Conservation (phyloP, 1,140 invertebrate species). For the Steinernema feltiae region DNA sequence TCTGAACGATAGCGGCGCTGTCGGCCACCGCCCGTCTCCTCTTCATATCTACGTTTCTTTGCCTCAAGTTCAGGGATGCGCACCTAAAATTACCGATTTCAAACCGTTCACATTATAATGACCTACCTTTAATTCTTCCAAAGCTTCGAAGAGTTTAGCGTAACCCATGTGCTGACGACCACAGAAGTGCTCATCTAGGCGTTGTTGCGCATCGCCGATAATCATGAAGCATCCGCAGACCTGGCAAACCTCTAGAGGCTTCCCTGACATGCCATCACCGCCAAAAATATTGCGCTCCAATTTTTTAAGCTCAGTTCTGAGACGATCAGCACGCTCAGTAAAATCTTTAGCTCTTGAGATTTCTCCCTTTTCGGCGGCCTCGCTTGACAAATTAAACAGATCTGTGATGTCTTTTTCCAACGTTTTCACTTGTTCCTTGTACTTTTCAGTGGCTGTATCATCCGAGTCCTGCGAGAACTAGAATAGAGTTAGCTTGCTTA, state of each 20-base stretch:
- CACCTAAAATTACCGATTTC: too few species aligned
- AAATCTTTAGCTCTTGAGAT: neutral
- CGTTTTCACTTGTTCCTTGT: neutral
- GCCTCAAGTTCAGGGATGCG: too few species aligned
- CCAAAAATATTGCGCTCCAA: neutral
- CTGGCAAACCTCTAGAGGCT: constrained; percentile 87
- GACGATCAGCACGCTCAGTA: neutral
- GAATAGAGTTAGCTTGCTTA: too few species aligned
- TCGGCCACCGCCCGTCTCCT: too few species aligned
- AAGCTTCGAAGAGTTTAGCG: constrained; percentile 67
- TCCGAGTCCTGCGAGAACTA: too few species aligned
- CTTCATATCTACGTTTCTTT: too few species aligned
- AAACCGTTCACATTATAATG: too few species aligned
- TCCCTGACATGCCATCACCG: too few species aligned
- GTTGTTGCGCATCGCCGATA: constrained; percentile 87
- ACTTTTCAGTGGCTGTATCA: neutral
- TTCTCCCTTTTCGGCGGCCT: neutral
- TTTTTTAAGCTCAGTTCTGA: neutral
- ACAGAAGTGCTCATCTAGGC: constrained; percentile 92
- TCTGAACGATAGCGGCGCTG: too few species aligned
- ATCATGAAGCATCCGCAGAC: constrained; percentile 95
- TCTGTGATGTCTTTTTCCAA: neutral
- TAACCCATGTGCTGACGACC: constrained; percentile 94
- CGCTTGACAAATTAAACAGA: neutral
- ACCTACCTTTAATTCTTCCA: constrained; percentile 19